These are phyloP conservation scores for Gerris buenoi DNA, from an alignment of 1,140 invertebrate genomes.

Conservation along the genomic window DNA sequence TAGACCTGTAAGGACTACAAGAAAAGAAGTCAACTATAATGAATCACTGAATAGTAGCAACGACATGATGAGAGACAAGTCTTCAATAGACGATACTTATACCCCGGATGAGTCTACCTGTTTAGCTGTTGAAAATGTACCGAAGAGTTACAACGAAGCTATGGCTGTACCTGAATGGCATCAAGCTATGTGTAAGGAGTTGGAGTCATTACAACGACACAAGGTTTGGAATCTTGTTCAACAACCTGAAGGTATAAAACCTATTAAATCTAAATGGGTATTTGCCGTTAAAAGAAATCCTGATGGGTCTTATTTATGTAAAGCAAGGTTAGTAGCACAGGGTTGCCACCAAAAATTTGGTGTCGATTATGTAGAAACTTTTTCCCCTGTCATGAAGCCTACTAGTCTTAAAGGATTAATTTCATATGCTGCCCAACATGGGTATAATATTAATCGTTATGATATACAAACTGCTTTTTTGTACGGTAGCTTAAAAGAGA, in stretches of 20 bases:
- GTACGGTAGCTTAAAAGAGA: not conserved
- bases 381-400: not conserved
- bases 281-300: not conserved
- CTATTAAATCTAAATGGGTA: not conserved
- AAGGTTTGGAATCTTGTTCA: not conserved
- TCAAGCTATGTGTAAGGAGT: not conserved
- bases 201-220: not conserved
- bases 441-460: not conserved
- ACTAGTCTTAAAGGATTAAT: not conserved
- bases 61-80: not conserved
- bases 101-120: not conserved
- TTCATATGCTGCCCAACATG: not conserved
- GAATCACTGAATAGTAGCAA: not conserved
- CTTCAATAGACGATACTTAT: not conserved
- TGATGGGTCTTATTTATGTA: not conserved
- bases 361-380: not conserved
- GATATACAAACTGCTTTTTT: not conserved
- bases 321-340: not conserved
- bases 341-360: not conserved
- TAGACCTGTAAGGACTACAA: not conserved
- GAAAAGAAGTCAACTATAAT: not conserved
- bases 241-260: not conserved
- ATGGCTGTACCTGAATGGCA: not conserved
- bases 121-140: not conserved
- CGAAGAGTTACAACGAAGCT: not conserved